Conservation (phyloP, 1,140 invertebrate genomes). For the Choristoneura fumiferana region DNA sequence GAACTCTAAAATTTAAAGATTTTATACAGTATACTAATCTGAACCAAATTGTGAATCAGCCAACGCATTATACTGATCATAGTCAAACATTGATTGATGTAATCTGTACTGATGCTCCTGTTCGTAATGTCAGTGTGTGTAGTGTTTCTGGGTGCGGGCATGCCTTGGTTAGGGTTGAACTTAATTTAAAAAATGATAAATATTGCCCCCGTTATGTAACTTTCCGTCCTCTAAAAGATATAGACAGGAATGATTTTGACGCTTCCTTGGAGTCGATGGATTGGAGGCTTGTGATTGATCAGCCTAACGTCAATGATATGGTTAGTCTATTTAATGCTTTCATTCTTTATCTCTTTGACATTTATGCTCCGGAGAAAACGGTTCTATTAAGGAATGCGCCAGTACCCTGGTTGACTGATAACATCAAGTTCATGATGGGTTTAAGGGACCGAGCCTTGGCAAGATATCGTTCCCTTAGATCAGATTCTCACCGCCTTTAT, state of each 20-base stretch:
- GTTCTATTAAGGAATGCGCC: too few relatives aligned
- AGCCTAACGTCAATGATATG: constrained; percentile 6
- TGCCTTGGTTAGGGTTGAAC: not conserved
- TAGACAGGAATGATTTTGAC: not conserved
- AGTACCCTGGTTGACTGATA: too few relatives aligned
- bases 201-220: not conserved
- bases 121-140: not conserved
- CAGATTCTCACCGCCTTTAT: too few relatives aligned
- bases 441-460: too few relatives aligned
- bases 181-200: not conserved
- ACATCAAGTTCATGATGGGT: too few relatives aligned
- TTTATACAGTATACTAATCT: not conserved
- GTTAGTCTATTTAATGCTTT: not conserved
- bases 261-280: not conserved
- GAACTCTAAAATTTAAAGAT: constrained; percentile 5
- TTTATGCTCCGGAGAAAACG: too few relatives aligned
- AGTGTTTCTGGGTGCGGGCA: not conserved
- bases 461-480: too few relatives aligned
- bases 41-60: not conserved
- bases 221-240: constrained; percentile 4
- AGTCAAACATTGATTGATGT: constrained; percentile 4
- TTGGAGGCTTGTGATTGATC: not conserved
- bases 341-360: too few relatives aligned
- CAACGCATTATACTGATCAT: constrained; percentile 9
- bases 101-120: not conserved